These are phyloP conservation scores for Simalia tracyae DNA, from an alignment of 2,797 vertebrate genomes.

Conservation along the genomic window DNA sequence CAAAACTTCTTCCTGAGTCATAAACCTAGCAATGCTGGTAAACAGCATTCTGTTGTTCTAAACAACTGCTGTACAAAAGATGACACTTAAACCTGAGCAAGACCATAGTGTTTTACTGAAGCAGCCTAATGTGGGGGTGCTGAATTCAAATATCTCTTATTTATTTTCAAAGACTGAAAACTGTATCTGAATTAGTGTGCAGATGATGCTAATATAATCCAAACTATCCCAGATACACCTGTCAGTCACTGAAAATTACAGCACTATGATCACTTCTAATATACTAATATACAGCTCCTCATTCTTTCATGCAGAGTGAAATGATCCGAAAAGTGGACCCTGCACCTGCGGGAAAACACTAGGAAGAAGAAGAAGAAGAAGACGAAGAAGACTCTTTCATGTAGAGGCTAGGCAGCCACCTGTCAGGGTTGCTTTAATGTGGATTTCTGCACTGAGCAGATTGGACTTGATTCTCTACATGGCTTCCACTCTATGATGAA, in stretches of 20 bases:
- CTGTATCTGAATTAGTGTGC: too few relatives aligned
- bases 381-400: neutral
- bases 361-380: too few relatives aligned
- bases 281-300: neutral
- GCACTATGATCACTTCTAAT: neutral
- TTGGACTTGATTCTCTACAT: neutral
- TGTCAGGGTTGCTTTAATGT: neutral
- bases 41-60: neutral
- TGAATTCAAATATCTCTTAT: slow-evolving; percentile 12
- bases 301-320: too few relatives aligned
- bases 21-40: slow-evolving; percentile 32
- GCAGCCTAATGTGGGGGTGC: neutral
- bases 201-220: neutral
- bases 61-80: slow-evolving; percentile 11
- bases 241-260: neutral
- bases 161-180: neutral
- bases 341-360: too few relatives aligned
- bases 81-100: neutral
- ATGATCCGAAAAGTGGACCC: too few relatives aligned
- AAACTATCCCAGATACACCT: slow-evolving; percentile 9
- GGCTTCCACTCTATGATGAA: neutral
- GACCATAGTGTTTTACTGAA: neutral
- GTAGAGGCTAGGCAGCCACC: neutral
- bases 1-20: slow-evolving; percentile 4
- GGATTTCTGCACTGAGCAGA: neutral